Evolutionary conservation across 2,888 invertebrate species (phyloP).

Genomic region (Polydrusus tereticollis): DNA sequence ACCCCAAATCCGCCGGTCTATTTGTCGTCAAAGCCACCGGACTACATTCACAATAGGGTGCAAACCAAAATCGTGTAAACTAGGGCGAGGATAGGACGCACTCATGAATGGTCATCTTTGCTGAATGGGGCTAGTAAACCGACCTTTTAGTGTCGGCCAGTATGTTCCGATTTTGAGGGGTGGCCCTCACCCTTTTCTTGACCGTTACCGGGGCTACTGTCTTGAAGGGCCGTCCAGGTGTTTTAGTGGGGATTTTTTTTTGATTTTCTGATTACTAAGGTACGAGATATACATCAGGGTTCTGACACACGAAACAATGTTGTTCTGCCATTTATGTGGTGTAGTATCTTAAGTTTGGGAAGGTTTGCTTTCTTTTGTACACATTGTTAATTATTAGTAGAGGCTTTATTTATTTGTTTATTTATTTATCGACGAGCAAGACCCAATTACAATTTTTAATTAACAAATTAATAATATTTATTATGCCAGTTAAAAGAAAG

Average conservation of each 20-base stretch:
- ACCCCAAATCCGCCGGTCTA: conserved; percentile 26
- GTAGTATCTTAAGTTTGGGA: too few relatives aligned
- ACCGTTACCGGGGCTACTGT: conserved; percentile 36
- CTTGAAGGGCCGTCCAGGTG: conserved; percentile 20
- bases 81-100: conserved; percentile 47
- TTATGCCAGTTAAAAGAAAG: too few relatives aligned
- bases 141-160: conserved; percentile 51
- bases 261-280: too few relatives aligned
- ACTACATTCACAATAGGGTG: conserved; percentile 21
- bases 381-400: too few relatives aligned
- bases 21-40: not conserved
- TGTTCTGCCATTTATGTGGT: too few relatives aligned
- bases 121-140: conserved; percentile 57
- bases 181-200: conserved; percentile 43
- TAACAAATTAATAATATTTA: too few relatives aligned
- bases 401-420: too few relatives aligned
- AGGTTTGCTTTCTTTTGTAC: too few relatives aligned
- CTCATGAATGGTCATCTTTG: conserved; percentile 55
- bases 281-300: too few relatives aligned
- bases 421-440: too few relatives aligned
- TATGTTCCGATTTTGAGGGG: conserved; percentile 45
- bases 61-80: conserved; percentile 26
- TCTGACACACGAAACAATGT: too few relatives aligned
- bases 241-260: conserved; percentile 2
- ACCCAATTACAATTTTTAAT: too few relatives aligned